Percentiles rank a stretch among this genome's conserved stretches.
These are phyloP conservation scores for Diglossa cyanea DNA, from an alignment of 2,797 vertebrate genomes.

Conservation along the genomic window DNA sequence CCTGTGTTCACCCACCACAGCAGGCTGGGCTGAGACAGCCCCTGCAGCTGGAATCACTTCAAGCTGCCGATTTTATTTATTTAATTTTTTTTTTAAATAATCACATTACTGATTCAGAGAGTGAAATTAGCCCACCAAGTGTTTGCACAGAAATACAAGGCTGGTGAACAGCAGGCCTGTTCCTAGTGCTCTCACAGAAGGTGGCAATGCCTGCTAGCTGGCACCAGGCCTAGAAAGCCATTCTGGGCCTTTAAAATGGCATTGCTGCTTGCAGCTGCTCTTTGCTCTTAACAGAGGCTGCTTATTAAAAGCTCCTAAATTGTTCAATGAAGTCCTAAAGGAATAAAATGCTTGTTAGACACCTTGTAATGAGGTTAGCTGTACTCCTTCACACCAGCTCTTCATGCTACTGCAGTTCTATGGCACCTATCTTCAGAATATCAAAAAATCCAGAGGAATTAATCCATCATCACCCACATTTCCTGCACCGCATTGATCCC, in stretches of 20 bases:
- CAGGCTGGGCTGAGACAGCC: not conserved
- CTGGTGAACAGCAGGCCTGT: constrained; percentile 37
- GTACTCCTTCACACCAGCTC: not conserved
- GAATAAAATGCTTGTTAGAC: constrained; percentile 49
- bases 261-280: constrained; percentile 62
- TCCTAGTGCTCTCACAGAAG: constrained; percentile 51
- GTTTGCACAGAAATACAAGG: constrained; percentile 56
- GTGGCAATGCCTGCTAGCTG: constrained; percentile 53
- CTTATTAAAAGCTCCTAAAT: constrained; percentile 71
- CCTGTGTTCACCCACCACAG: constrained; percentile 35
- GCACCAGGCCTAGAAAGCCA: constrained; percentile 65
- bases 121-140: constrained; percentile 48
- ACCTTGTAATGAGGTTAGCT: constrained; percentile 58
- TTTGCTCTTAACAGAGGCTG: constrained; percentile 37
- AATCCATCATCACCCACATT: not conserved
- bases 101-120: constrained; percentile 26
- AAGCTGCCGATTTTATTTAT: not conserved
- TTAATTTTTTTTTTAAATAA: not conserved
- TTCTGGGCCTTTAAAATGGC: constrained; percentile 64
- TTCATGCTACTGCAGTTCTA: not conserved
- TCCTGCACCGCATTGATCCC: not conserved
- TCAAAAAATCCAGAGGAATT: not conserved
- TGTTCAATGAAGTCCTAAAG: constrained; percentile 53
- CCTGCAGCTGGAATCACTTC: constrained; percentile 1
- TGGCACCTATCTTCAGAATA: not conserved